Evolutionary conservation across 2,888 invertebrate species (phyloP).

Genomic region (Orthosia gracilis): DNA sequence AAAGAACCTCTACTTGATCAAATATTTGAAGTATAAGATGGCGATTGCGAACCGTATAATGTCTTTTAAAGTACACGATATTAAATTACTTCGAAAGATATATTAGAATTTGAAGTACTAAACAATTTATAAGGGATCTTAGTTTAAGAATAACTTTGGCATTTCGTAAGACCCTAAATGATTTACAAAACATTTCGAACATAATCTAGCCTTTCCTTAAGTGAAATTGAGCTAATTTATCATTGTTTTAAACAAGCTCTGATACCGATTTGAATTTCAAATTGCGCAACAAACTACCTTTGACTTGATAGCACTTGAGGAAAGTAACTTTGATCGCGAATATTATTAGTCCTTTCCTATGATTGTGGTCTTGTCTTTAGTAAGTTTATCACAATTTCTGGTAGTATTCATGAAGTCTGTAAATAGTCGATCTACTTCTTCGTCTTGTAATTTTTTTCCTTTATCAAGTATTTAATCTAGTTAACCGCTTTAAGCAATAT

Average conservation of each 20-base stretch:
- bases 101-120: constrained; percentile 13
- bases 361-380: constrained; percentile 21
- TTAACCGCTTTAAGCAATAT: not conserved
- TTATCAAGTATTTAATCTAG: not conserved
- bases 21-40: constrained; percentile 23
- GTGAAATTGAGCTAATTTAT: constrained; percentile 55
- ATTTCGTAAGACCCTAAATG: constrained; percentile 27
- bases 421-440: not conserved
- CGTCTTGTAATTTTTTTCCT: not conserved
- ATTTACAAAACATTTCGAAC: constrained; percentile 36
- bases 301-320: constrained; percentile 40
- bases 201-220: constrained; percentile 46
- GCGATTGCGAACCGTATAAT: constrained; percentile 7
- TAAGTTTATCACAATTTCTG: constrained; percentile 17
- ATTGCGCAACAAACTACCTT: constrained; percentile 31
- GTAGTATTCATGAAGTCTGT: not conserved
- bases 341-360: constrained; percentile 41
- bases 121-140: constrained; percentile 24
- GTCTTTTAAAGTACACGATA: constrained; percentile 25
- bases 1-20: constrained; percentile 23
- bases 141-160: constrained; percentile 30
- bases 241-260: constrained; percentile 46
- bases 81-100: constrained; percentile 20
- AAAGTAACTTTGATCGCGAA: constrained; percentile 42
- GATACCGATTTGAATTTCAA: constrained; percentile 62